Base-by-base conservation (phyloP, 2,888 invertebrate genomes). In the Aphodius granarius region DNA sequence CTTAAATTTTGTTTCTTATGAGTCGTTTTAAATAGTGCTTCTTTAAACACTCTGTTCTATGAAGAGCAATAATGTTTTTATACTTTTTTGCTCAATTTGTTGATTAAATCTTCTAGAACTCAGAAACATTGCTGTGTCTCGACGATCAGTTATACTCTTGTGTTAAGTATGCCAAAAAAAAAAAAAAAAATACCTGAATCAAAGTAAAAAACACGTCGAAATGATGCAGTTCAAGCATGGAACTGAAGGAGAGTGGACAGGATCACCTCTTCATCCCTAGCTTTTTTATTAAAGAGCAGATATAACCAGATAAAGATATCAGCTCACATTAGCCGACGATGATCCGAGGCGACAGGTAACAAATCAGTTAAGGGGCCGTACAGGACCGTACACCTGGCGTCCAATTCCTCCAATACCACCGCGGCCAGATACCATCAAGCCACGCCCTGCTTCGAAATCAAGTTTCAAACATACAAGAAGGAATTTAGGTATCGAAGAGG, bases 321-420 rank as follows among this genome's bases (percentile, higher is more conserved):
- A 81, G 77, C 77, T 78, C 77, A 79, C 78, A 81, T 82, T 80
- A 79, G 78, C 76, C 76, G 79, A 81, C 77, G 83, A 82, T 81
- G 83, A 83, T 82, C 80, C 81, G 77, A 79, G 77, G 79, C 81
- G 81, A 82, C 83, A 83, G 83, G 83, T 82, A 83, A 83, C 83
- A 83, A 83, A 83, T 83, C 83, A 83, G 82, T 81, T 78, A 81
- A 80, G 81, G 81, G 83, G 83, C 83, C 80, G 78, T 81, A 81
- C 78, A 80, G 76, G 74, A 71, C 78, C 9, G 43, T 43, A 79
- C 79, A 83, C 83, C 83, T 83, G 83, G 83, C 79, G 81, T 81
- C 81, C 81, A 80, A 81, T 77, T 80, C 79, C 75, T 74, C 83
- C 83, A 83, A 82, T 83, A 80, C 81, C 76, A 75, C 75, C 6